Evolutionary conservation across 2,888 invertebrate species (phyloP).

Genomic region (Diabrotica balteata): DNA sequence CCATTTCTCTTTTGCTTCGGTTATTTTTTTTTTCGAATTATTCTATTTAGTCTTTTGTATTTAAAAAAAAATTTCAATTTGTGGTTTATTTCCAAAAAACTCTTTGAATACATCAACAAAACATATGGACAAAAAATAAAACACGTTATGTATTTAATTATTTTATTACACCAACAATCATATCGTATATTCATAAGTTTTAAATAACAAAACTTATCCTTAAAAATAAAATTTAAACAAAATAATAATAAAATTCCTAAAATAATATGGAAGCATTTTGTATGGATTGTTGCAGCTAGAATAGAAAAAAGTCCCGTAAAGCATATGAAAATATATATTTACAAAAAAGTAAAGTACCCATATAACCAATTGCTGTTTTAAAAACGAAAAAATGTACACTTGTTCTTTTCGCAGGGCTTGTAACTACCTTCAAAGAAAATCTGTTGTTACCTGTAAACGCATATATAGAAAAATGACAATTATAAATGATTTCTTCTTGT

Average conservation of each 20-base stretch:
- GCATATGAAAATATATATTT: constrained; percentile 52
- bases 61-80: too few relatives aligned
- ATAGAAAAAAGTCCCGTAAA: constrained; percentile 52
- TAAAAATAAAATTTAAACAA: constrained; percentile 59
- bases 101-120: too few relatives aligned
- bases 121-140: neutral
- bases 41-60: too few relatives aligned
- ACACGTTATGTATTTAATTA: constrained; percentile 35
- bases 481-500: too few relatives aligned
- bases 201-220: constrained; percentile 61
- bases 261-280: constrained; percentile 56
- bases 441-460: too few relatives aligned
- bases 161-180: constrained; percentile 64
- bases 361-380: constrained; percentile 48
- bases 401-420: constrained; percentile 13
- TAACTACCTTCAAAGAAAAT: too few relatives aligned
- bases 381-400: constrained; percentile 43
- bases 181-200: constrained; percentile 61
- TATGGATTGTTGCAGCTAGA: constrained; percentile 53
- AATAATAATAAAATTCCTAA: constrained; percentile 48
- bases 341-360: constrained; percentile 50
- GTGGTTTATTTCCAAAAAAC: too few relatives aligned
- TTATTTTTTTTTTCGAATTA: too few relatives aligned
- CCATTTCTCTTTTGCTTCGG: too few relatives aligned
- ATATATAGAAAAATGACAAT: too few relatives aligned